These are phyloP conservation scores for Tragulus kanchil DNA, from an alignment of 2,113 vertebrate species.

Conservation along the genomic window DNA sequence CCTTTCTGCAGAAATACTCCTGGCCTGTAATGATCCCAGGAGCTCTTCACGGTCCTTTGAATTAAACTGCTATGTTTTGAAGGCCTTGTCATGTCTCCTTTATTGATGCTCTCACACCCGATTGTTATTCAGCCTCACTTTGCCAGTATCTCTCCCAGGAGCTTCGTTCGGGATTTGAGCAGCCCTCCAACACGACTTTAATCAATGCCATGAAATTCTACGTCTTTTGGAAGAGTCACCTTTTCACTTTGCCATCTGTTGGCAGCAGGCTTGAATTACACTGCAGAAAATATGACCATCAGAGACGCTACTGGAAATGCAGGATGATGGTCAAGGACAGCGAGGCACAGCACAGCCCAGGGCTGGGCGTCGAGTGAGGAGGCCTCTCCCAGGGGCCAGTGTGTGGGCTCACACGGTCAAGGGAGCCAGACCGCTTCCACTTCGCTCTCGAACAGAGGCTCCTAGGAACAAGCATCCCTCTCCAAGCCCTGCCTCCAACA, in stretches of 20 bases:
- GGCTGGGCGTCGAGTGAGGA: neutral
- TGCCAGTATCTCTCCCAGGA: neutral
- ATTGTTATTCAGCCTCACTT: neutral
- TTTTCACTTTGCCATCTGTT: neutral
- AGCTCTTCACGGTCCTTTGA: neutral
- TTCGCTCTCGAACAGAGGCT: neutral
- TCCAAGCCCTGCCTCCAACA: neutral
- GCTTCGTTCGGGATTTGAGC: neutral
- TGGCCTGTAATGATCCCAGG: neutral
- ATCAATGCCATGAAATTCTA: neutral
- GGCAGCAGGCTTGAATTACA: neutral
- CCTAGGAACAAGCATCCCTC: neutral
- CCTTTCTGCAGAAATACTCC: neutral
- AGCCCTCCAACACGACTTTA: neutral
- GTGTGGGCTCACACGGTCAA: neutral
- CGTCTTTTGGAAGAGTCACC: neutral
- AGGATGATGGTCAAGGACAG: neutral
- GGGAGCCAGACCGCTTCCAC: neutral
- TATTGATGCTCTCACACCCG: neutral
- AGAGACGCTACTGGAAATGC: neutral
- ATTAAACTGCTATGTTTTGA: neutral
- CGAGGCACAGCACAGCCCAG: neutral
- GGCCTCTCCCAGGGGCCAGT: rapidly evolving
- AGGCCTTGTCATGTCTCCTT: neutral
- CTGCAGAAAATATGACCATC: neutral